Conservation (phyloP, 2,888 invertebrate species). For the Drosophila formosana region DNA sequence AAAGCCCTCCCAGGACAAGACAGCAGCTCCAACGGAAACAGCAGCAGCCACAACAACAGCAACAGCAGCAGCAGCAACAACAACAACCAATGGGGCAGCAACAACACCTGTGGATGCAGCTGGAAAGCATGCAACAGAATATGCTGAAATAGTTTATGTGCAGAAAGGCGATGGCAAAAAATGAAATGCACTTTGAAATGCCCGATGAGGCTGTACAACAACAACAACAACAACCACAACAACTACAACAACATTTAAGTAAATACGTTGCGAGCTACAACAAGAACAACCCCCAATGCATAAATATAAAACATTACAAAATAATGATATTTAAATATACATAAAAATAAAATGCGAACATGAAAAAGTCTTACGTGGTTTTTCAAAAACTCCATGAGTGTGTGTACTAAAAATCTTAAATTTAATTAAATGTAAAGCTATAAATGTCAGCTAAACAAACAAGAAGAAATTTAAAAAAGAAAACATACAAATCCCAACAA, state of each 20-base stretch:
- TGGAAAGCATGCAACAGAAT: constrained; percentile 89
- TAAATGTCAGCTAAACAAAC: constrained; percentile 24
- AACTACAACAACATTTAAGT: constrained; percentile 21
- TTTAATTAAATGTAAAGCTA: constrained; percentile 58
- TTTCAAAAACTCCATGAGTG: constrained; percentile 74
- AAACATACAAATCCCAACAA: constrained; percentile 8
- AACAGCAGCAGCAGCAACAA: constrained; percentile 47
- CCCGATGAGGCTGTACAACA: constrained; percentile 59
- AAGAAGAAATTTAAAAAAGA: constrained; percentile 16
- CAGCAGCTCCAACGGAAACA: constrained; percentile 59
- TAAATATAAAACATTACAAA: constrained; percentile 50
- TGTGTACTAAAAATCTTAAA: constrained; percentile 67
- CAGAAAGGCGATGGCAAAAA: constrained; percentile 79
- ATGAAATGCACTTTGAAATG: constrained; percentile 46
- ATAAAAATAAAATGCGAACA: constrained; percentile 25
- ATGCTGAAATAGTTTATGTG: constrained; percentile 92
- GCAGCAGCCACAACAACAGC: constrained; percentile 79
- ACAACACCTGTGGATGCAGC: constrained; percentile 67
- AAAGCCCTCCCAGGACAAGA: constrained; percentile 84
- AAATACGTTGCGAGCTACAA: constrained; percentile 44
- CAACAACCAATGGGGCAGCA: constrained; percentile 62
- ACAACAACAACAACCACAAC: constrained; percentile 30
- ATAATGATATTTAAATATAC: constrained; percentile 31
- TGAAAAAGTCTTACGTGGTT: constrained; percentile 66
- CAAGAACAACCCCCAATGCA: constrained; percentile 68